Evolutionary conservation across 2,113 vertebrate species (phyloP), one percentile per base, ranked within the genome.

Genomic region (Delphinus delphis): DNA sequence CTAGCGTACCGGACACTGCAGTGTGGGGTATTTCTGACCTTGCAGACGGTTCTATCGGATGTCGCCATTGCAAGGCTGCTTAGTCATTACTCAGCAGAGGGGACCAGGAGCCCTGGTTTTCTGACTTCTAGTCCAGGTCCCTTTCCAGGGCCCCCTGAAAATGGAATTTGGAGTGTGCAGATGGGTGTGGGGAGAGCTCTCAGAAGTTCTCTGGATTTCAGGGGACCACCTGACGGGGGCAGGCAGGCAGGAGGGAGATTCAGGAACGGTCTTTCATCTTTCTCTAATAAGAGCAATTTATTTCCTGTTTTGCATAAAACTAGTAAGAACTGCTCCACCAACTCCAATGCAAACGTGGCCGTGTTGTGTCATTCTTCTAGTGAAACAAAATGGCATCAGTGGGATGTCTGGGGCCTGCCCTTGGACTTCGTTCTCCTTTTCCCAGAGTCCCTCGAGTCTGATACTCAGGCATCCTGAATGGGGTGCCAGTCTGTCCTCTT

Each of bases 301-400:
- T 26, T 31, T 80, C 74, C 41, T 44, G 50, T 31, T 50, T 25
- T 9, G 47, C 26, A 12, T 1, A 12, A 18, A 60, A 31, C 38
- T 4, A 7, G 41, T 5, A 20, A 26, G 50, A 50, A 3, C 33
- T 2, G 14, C 47, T 33, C 50, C n/a, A 11, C 5, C 12, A 8
- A n/a, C 23, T 1, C 12, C 0, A 25, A 12, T 5, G 20, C n/a
- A 21, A 14, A 2, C 0, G 0, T 12, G 63, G n/a, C 3, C 8
- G 2, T 1, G 50, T 3, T 3, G 12, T 4, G 0, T 38, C 20
- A 0, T 9, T 50, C 10, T 36, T 31, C 31, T 63, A 1, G 28
- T 3, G 90, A n/a, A 60, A 26, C 0, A 62, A 18, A 50, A 0
- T 77, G 41, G 3, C 5, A 6, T 44, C 28, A 8, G 1, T 68